Conservation (phyloP, 2,888 invertebrate species). For the Allophyes oxyacanthae region DNA sequence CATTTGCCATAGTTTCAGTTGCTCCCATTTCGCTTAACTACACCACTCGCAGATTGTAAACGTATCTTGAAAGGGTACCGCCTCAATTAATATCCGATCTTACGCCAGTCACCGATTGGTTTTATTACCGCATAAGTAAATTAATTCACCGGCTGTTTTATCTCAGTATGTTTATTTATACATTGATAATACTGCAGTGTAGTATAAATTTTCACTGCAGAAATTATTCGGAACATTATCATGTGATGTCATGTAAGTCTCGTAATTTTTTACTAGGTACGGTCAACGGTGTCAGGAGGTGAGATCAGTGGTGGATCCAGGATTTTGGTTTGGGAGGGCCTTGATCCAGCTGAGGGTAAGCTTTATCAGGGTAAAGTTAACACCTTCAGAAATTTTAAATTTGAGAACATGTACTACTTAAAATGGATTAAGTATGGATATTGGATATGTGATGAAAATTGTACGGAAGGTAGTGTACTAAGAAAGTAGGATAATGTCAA, state of each 20-base stretch:
- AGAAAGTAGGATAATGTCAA: no score
- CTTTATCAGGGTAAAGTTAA: no score
- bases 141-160: constrained; percentile 57
- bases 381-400: no score
- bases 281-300: constrained; percentile 9
- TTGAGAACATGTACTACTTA: no score
- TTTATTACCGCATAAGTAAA: constrained; percentile 58
- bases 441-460: no score
- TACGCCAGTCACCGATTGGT: constrained; percentile 60
- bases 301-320: no score
- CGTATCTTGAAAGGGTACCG: constrained; percentile 68
- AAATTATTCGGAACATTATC: constrained; percentile 26
- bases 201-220: constrained; percentile 23
- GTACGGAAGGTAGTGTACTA: no score
- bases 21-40: constrained; percentile 53
- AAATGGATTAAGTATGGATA: no score
- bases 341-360: no score
- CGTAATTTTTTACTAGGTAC: constrained; percentile 26
- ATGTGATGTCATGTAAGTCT: constrained; percentile 38
- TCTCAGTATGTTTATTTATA: constrained; percentile 52
- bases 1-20: constrained; percentile 57
- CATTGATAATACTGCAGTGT: constrained; percentile 39
- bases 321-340: no score
- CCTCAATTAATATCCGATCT: constrained; percentile 70
- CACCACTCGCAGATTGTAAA: constrained; percentile 75